phyloP scores from a whole-genome alignment of 1,140 invertebrate genomes.

The Meloidogyne exigua region DNA sequence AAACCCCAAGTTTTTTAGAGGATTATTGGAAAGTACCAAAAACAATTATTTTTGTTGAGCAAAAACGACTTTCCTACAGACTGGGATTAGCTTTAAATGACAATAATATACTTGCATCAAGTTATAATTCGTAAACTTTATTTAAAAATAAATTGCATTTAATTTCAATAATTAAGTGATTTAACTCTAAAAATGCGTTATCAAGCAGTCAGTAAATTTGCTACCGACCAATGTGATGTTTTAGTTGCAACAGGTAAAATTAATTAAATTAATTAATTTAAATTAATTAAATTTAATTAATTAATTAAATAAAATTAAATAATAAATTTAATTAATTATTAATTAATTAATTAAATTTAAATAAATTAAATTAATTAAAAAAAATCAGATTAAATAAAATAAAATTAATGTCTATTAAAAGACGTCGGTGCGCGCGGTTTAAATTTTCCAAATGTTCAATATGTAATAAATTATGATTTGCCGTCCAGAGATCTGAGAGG shows the following conservation, averaged over 20 bases:
- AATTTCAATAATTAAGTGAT: constrained; percentile 36
- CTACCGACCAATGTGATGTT: constrained; percentile 21
- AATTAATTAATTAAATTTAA: too few species aligned
- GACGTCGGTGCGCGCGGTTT: constrained; percentile 33
- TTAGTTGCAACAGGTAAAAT: constrained; percentile 37
- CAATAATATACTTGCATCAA: constrained; percentile 16
- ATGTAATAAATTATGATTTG: constrained; percentile 81
- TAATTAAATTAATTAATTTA: too few species aligned
- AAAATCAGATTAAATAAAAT: too few species aligned
- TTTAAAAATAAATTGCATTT: not conserved
- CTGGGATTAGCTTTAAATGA: constrained; percentile 22
- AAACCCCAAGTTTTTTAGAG: not conserved
- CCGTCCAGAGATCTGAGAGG: constrained; percentile 65
- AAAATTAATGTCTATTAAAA: not conserved
- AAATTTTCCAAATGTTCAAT: constrained; percentile 40
- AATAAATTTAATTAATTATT: too few species aligned
- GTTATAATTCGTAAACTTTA: not conserved
- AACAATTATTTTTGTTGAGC: constrained; percentile 38
- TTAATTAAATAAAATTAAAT: too few species aligned
- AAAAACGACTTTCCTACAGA: constrained; percentile 30
- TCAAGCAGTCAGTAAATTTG: constrained; percentile 25
- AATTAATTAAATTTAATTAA: too few species aligned
- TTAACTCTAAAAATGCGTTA: constrained; percentile 36
- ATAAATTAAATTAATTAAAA: too few species aligned
- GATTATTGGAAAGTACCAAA: constrained; percentile 22